Percentiles rank a stretch among this genome's conserved stretches.
Conservation (phyloP, 2,113 vertebrate species). For the Calidris pygmaea region DNA sequence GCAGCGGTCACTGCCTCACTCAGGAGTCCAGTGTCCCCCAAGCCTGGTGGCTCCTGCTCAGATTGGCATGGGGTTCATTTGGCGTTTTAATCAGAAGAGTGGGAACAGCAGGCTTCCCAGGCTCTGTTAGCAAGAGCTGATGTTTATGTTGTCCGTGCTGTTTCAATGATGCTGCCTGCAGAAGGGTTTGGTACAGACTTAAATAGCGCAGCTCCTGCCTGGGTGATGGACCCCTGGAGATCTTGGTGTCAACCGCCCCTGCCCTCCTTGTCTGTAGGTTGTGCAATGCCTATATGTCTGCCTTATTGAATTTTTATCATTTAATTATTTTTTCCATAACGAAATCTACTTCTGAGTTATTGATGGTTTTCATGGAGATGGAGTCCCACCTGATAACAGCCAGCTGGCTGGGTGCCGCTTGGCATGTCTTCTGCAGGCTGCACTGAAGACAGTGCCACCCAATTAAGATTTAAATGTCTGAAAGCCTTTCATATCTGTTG, state of each 20-base stretch:
- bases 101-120: neutral
- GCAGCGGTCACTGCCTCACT: accelerated
- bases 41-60: neutral
- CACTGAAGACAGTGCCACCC: neutral
- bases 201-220: neutral
- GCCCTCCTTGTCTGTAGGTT: neutral
- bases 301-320: neutral
- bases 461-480: neutral
- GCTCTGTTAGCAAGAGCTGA: neutral
- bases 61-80: accelerated
- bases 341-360: neutral
- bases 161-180: neutral
- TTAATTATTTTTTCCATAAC: neutral
- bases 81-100: neutral
- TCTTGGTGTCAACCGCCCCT: accelerated
- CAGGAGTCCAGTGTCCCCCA: neutral
- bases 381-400: neutral
- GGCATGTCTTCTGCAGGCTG: neutral
- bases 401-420: neutral
- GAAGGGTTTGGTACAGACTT: neutral
- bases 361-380: neutral
- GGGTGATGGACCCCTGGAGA: neutral
- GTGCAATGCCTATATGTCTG: neutral
- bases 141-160: neutral
- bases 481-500: neutral